Percentiles rank a stretch among this genome's conserved stretches.
These are phyloP conservation scores for Autographa gamma DNA, from an alignment of 2,888 invertebrate species.

Conservation along the genomic window DNA sequence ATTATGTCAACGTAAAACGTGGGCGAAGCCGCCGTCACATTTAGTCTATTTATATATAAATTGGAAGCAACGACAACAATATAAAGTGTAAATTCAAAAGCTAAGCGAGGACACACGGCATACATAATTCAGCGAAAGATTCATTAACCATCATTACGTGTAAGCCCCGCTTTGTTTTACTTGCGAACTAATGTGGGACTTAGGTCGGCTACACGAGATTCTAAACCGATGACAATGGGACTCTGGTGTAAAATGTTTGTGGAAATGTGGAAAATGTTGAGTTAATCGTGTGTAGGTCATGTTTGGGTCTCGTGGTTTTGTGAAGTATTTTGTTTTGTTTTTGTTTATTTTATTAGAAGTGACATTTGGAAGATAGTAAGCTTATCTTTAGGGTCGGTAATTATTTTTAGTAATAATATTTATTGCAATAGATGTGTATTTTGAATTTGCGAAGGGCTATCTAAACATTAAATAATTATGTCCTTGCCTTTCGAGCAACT, in stretches of 20 bases:
- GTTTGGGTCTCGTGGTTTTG: slow-evolving; percentile 3
- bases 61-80: slow-evolving; percentile 6
- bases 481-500: too few species aligned
- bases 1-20: background rate
- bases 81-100: slow-evolving; percentile 30
- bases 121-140: slow-evolving; percentile 51
- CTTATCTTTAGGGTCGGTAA: background rate
- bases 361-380: background rate
- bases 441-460: too few species aligned
- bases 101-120: slow-evolving; percentile 39
- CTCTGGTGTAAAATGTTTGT: slow-evolving; percentile 8
- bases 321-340: background rate
- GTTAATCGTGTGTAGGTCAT: background rate
- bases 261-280: background rate
- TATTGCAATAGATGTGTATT: background rate
- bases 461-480: too few species aligned
- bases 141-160: slow-evolving; percentile 51
- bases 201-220: slow-evolving; percentile 30
- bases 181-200: slow-evolving; percentile 36
- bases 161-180: slow-evolving; percentile 51
- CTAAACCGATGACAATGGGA: slow-evolving; percentile 11
- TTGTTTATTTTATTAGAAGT: background rate
- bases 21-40: background rate
- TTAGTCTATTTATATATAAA: background rate
- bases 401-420: background rate